A percentile compares a stretch with the other conserved stretches of the same genome.
phyloP scores from a whole-genome alignment of 2,888 invertebrate genomes.

The Sericinus montela region DNA sequence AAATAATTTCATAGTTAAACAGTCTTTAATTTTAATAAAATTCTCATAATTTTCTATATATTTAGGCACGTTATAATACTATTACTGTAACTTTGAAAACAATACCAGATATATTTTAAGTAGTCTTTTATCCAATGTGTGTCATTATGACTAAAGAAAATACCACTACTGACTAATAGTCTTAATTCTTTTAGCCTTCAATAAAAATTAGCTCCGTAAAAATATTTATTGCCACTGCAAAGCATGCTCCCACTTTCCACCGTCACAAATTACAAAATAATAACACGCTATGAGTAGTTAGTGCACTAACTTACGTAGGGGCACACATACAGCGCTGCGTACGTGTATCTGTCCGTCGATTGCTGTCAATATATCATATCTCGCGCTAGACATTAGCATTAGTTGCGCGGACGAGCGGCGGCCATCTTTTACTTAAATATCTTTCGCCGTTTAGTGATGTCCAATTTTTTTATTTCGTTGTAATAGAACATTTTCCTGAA shows the following conservation, averaged over 20 bases:
- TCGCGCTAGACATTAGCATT: slow-evolving; percentile 59
- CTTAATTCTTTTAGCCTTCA: slow-evolving; percentile 3
- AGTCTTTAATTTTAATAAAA: too few relatives aligned
- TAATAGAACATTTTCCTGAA: too few relatives aligned
- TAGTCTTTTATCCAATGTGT: too few relatives aligned
- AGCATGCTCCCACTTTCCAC: slow-evolving; percentile 26
- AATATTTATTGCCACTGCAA: slow-evolving; percentile 29
- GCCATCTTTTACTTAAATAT: slow-evolving; percentile 63
- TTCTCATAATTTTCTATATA: too few relatives aligned
- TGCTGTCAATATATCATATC: slow-evolving; percentile 68
- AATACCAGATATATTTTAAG: too few relatives aligned
- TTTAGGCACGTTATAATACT: too few relatives aligned
- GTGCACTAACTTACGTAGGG: slow-evolving; percentile 27
- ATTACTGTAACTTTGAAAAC: too few relatives aligned
- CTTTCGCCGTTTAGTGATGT: slow-evolving; percentile 14
- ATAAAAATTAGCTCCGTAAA: slow-evolving; percentile 24
- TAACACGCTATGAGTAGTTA: slow-evolving; percentile 43
- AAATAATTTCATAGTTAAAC: too few relatives aligned
- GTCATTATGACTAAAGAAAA: neutral
- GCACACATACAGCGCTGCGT: slow-evolving; percentile 31
- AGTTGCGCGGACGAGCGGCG: slow-evolving; percentile 43
- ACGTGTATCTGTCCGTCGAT: slow-evolving; percentile 47
- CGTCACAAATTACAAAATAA: slow-evolving; percentile 56
- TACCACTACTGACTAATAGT: neutral
- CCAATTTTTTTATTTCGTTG: too few relatives aligned